Base-by-base conservation (phyloP, 2,888 invertebrate species). In the Pecten maximus region DNA sequence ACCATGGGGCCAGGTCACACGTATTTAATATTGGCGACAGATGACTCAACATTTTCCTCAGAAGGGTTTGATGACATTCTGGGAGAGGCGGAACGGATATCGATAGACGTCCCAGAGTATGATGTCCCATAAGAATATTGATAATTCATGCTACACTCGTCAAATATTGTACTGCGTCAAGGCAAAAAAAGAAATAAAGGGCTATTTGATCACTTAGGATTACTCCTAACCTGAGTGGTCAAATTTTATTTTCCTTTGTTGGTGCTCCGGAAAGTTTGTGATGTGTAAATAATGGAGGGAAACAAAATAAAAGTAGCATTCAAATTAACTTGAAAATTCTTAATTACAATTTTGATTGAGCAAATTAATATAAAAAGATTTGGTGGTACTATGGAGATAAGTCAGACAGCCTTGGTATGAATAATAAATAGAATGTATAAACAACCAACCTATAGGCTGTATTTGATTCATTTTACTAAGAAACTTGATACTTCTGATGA, bases 21-120 rank as follows among this genome's bases (percentile, higher is more conserved):
- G 74, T 74, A 74, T 74, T 74, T 74, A 74, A 74, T 35, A 74
- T 74, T 74, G 74, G 74, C 74, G 74, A 74, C 74, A 74, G 74
- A 74, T 74, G 74, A 74, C 74, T 74, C 74, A 74, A 74, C 74
- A 74, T 74, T 74, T 74, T 74, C 74, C 35, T 74, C 74, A 35
- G 74, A 74, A 28, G 74, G 74, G 74, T 74, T 74, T 74, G 74
- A 74, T 74, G 74, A 74, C 35, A 74, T 74, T 35, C 74, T 74
- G 35, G 74, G 74, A 74, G 35, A 74, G 35, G 74, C 74, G 35
- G 74, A 74, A 74, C 60, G 74, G 74, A 74, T 74, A 74, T 74
- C 35, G 74, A 74, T 74, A 74, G 74, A 74, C 74, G n/a, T 74
- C 74, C 74, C 74, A 74, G 74, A 74, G 35, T 74, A 74, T 74